Evolutionary conservation across 2,888 invertebrate genomes (phyloP).

Genomic region (Lochmaea capreae): DNA sequence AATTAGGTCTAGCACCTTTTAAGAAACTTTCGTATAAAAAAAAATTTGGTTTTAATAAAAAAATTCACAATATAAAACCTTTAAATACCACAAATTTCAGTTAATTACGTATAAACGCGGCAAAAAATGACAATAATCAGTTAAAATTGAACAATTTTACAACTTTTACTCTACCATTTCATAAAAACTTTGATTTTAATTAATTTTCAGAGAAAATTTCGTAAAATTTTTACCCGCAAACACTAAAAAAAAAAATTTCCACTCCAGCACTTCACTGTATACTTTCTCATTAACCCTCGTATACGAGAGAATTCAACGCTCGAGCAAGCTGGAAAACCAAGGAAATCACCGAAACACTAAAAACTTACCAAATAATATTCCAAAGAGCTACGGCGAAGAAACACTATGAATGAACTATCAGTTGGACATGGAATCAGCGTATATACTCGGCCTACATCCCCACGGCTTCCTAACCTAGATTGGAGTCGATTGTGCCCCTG

Average conservation of each 20-base stretch:
- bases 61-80: too few species aligned
- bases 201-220: neutral
- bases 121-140: too few species aligned
- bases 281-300: constrained; percentile 15
- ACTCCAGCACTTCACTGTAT: constrained; percentile 17
- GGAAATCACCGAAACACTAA: constrained; percentile 13
- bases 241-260: neutral
- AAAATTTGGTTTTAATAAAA: too few species aligned
- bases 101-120: too few species aligned
- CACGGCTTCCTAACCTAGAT: constrained; percentile 64
- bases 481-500: constrained; percentile 49
- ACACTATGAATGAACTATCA: constrained; percentile 60
- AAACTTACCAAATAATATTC: constrained; percentile 44
- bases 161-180: too few species aligned
- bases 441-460: constrained; percentile 67
- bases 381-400: constrained; percentile 52
- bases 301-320: constrained; percentile 38
- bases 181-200: too few species aligned
- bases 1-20: too few species aligned
- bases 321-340: constrained; percentile 27
- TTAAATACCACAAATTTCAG: too few species aligned
- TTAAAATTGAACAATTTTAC: too few species aligned
- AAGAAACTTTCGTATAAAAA: too few species aligned
- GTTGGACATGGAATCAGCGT: constrained; percentile 56
- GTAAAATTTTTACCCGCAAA: neutral